Evolutionary conservation across 2,888 invertebrate species (phyloP).

Genomic region (Trachelus iudaicus): DNA sequence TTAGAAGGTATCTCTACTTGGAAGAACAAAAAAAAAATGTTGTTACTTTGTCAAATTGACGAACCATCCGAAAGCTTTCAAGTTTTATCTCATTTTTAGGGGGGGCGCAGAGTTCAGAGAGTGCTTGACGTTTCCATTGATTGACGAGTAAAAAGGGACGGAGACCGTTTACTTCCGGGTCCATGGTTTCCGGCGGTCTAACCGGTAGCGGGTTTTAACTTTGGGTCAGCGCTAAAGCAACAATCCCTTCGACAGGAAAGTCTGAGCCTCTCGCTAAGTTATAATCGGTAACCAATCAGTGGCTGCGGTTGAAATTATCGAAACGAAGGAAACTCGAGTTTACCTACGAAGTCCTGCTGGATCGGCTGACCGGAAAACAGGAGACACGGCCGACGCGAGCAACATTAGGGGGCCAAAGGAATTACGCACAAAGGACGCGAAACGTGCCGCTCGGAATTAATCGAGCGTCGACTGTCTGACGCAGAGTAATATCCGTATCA

Average conservation of each 20-base stretch:
- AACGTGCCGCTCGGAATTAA: neutral
- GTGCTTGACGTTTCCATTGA: neutral
- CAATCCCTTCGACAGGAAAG: neutral
- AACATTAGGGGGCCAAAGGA: slow-evolving; percentile 1
- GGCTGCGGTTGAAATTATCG: neutral
- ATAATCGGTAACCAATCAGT: neutral
- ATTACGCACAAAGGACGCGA: neutral
- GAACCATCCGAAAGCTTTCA: neutral
- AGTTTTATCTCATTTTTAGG: neutral
- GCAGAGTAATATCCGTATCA: neutral
- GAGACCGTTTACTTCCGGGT: neutral
- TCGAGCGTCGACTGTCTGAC: neutral
- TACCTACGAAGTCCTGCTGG: neutral
- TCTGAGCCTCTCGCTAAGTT: neutral
- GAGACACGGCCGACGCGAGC: neutral
- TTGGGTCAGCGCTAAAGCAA: neutral
- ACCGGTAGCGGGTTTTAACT: neutral
- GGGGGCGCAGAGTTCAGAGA: neutral
- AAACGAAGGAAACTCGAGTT: neutral
- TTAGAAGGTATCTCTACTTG: neutral
- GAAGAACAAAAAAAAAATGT: neutral
- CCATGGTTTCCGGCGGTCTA: neutral
- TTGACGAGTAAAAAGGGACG: neutral
- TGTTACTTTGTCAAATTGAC: neutral
- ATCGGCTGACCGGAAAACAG: neutral